Conservation (phyloP, 1,140 invertebrate species). For the Thrips palmi region DNA sequence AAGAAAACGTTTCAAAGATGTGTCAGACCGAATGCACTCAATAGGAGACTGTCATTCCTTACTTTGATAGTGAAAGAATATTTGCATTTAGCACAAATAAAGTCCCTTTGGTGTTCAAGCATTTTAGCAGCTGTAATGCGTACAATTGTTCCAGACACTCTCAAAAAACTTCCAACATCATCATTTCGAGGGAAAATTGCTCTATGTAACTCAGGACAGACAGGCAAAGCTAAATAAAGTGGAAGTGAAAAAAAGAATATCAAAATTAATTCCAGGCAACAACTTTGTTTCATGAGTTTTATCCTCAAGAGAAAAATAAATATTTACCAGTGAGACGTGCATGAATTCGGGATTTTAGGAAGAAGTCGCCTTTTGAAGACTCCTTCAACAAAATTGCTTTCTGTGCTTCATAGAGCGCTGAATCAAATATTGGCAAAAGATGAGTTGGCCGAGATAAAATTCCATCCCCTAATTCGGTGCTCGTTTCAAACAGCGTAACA, state of each 20-base stretch:
- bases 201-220: conserved; percentile 34
- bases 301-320: neutral
- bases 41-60: conserved; percentile 14
- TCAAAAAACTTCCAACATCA: conserved; percentile 45
- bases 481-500: conserved; percentile 36
- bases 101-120: conserved; percentile 53
- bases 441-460: conserved; percentile 33
- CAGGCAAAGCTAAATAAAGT: conserved; percentile 32
- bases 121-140: conserved; percentile 54
- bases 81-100: conserved; percentile 62
- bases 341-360: conserved; percentile 45
- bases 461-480: conserved; percentile 31
- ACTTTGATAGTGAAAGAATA: conserved; percentile 42
- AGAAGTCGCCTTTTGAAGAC: conserved; percentile 17
- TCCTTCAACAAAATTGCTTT: conserved; percentile 28
- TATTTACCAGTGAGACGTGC: conserved; percentile 29
- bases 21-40: neutral
- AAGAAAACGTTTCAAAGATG: conserved; percentile 3
- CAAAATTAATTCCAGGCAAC: neutral
- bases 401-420: conserved; percentile 37
- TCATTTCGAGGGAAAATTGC: conserved; percentile 40
- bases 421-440: conserved; percentile 38
- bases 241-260: no score
- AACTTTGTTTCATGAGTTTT: neutral
- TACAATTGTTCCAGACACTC: conserved; percentile 48